phyloP scores from a whole-genome alignment of 2,113 vertebrate species.

The Mionectes macconnelli region DNA sequence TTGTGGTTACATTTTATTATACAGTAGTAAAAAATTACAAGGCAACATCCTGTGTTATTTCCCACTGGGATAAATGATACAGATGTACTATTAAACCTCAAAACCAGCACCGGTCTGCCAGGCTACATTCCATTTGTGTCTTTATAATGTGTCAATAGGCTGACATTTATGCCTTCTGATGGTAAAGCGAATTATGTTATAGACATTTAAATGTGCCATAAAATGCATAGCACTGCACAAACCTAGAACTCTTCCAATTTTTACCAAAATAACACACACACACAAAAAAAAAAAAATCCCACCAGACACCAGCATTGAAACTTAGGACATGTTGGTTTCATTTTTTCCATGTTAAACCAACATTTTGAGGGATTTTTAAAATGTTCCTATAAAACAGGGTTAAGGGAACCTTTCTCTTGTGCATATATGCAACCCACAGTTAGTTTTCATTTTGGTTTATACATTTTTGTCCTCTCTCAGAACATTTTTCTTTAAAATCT shows the following conservation, averaged over 20 bases:
- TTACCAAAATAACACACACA: not conserved
- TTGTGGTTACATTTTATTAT: slow-evolving; percentile 75
- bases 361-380: not conserved
- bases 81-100: slow-evolving; percentile 68
- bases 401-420: not conserved
- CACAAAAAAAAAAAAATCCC: not conserved
- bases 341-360: not conserved
- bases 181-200: slow-evolving; percentile 27
- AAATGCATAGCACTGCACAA: slow-evolving; percentile 3
- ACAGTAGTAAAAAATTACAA: slow-evolving; percentile 74
- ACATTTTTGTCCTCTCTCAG: not conserved
- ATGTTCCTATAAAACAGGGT: not conserved
- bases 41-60: slow-evolving; percentile 68
- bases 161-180: slow-evolving; percentile 51
- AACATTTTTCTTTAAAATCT: not conserved
- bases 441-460: not conserved
- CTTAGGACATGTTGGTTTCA: not conserved
- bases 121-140: slow-evolving; percentile 39
- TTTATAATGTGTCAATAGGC: slow-evolving; percentile 60
- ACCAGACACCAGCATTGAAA: not conserved
- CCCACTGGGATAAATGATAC: slow-evolving; percentile 68
- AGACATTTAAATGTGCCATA: slow-evolving; percentile 28
- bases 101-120: slow-evolving; percentile 18
- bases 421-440: not conserved
- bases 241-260: not conserved